phyloP scores from a whole-genome alignment of 2,888 invertebrate species.

The Caenorhabditis sinica region DNA sequence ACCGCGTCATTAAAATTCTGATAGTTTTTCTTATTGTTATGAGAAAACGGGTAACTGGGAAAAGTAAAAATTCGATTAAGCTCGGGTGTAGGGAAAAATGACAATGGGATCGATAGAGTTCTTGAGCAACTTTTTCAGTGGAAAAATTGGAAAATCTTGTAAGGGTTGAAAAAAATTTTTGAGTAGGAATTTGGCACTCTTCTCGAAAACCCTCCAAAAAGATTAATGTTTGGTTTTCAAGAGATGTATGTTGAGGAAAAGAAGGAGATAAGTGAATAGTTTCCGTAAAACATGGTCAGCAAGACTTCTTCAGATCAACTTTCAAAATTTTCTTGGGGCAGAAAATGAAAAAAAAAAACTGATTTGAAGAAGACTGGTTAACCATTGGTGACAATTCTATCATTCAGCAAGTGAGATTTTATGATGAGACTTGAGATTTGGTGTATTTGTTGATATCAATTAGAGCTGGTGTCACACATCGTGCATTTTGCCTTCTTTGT shows the following conservation, averaged over 20 bases:
- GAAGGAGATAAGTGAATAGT: slow-evolving; percentile 46
- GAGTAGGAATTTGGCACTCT: slow-evolving; percentile 28
- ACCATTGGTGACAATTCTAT: slow-evolving; percentile 31
- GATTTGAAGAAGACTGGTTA: neutral
- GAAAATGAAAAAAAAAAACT: slow-evolving; percentile 1
- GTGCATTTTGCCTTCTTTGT: slow-evolving; percentile 84
- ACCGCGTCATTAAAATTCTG: slow-evolving; percentile 59
- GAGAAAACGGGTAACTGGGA: neutral
- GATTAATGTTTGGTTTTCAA: slow-evolving; percentile 23
- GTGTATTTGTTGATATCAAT: neutral
- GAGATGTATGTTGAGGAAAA: slow-evolving; percentile 31
- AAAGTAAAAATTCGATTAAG: slow-evolving; percentile 32
- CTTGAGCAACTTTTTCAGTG: slow-evolving; percentile 50
- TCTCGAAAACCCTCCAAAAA: slow-evolving; percentile 38
- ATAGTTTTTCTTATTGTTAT: slow-evolving; percentile 8
- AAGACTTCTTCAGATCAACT: neutral
- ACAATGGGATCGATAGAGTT: slow-evolving; percentile 55
- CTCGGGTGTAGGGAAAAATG: slow-evolving; percentile 47
- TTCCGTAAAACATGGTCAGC: slow-evolving; percentile 28
- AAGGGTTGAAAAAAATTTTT: neutral
- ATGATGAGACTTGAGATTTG: slow-evolving; percentile 15
- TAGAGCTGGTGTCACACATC: slow-evolving; percentile 74
- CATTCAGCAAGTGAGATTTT: slow-evolving; percentile 41
- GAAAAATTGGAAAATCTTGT: slow-evolving; percentile 7
- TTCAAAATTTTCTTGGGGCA: neutral